Percentiles rank a stretch among this genome's conserved stretches.
Evolutionary conservation across 2,113 vertebrate species (phyloP).

Genomic region (Burhinus oedicnemus): DNA sequence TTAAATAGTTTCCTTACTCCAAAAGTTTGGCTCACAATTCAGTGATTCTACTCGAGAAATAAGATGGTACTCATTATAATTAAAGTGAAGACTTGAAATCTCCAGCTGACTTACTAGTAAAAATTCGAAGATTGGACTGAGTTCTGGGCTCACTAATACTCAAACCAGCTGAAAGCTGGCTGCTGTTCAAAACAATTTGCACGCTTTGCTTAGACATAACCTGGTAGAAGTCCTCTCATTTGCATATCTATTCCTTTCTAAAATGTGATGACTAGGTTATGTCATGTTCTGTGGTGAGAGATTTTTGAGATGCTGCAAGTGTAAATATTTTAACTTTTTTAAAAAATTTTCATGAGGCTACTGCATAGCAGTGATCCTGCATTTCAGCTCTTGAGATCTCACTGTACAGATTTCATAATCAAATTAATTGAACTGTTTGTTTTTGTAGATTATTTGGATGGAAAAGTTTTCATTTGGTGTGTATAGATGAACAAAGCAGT

Average conservation of each 20-base stretch:
- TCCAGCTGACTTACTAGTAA: background rate
- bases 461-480: background rate
- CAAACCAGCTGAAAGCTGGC: background rate
- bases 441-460: background rate
- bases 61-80: background rate
- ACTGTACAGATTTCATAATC: background rate
- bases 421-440: background rate
- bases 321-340: background rate
- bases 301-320: background rate
- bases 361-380: background rate
- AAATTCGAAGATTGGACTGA: background rate
- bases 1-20: background rate
- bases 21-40: background rate
- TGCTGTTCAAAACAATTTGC: background rate
- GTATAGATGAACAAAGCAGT: background rate
- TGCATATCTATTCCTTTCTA: background rate
- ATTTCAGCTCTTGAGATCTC: background rate
- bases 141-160: background rate
- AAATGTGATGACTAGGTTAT: background rate
- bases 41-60: background rate
- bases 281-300: background rate
- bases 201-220: background rate
- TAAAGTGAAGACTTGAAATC: background rate
- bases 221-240: background rate
- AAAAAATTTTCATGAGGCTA: background rate